These are phyloP conservation scores for Dynastes maya DNA, from an alignment of 2,888 invertebrate genomes.

Conservation along the genomic window DNA sequence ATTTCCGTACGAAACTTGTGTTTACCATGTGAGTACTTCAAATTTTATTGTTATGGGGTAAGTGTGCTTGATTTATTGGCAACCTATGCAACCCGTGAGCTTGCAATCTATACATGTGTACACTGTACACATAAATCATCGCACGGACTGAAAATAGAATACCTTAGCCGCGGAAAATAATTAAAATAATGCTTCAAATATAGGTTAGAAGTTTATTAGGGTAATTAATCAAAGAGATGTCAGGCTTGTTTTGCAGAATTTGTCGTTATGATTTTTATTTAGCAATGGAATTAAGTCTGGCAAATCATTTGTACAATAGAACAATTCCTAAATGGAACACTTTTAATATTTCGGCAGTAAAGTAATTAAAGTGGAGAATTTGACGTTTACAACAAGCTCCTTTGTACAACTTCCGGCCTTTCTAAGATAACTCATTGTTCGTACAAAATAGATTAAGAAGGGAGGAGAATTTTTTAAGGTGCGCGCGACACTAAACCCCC, in stretches of 20 bases:
- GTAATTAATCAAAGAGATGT: too few relatives aligned
- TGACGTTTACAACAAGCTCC: background rate
- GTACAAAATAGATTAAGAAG: slow-evolving; percentile 15
- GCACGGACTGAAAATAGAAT: background rate
- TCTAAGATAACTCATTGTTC: slow-evolving; percentile 10
- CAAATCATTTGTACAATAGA: too few relatives aligned
- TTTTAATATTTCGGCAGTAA: too few relatives aligned
- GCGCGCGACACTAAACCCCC: slow-evolving; percentile 23
- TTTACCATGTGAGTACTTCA: slow-evolving; percentile 15
- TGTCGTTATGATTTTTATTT: too few relatives aligned
- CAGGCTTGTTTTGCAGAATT: too few relatives aligned
- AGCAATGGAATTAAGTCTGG: too few relatives aligned
- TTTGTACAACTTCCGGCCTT: background rate
- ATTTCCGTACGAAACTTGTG: slow-evolving; percentile 21
- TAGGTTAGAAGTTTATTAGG: too few relatives aligned
- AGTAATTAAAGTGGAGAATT: background rate
- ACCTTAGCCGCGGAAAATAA: background rate
- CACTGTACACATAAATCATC: background rate
- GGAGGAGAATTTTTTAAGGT: slow-evolving; percentile 13
- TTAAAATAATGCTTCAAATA: background rate
- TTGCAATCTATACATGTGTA: background rate
- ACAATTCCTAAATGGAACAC: too few relatives aligned
- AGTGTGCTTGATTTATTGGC: slow-evolving; percentile 10
- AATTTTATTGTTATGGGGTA: slow-evolving; percentile 20
- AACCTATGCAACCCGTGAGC: background rate